phyloP scores from a whole-genome alignment of 2,888 invertebrate species.

The Glyphotaelius pellucidus region DNA sequence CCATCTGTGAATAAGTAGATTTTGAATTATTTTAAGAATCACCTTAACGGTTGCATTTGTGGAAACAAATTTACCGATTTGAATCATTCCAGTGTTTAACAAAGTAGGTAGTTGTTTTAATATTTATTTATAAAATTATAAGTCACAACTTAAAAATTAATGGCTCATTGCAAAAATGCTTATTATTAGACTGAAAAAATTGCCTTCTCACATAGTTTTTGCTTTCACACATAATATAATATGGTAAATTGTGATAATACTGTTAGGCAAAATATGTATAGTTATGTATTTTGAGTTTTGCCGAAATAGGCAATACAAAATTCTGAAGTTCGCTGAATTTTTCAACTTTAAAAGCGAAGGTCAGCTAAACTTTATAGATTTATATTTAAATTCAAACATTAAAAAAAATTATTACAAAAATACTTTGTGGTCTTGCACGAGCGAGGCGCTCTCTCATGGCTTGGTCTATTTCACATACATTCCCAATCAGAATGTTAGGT shows the following conservation, averaged over 20 bases:
- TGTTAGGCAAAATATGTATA: background rate
- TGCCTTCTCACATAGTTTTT: background rate
- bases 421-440: background rate
- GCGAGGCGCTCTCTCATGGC: no score
- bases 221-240: background rate
- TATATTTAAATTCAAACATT: background rate
- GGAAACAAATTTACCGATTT: background rate
- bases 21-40: no score
- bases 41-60: background rate
- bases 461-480: no score
- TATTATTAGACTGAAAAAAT: conserved; percentile 2
- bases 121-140: background rate
- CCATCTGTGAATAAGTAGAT: no score
- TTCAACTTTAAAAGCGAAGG: background rate
- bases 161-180: background rate
- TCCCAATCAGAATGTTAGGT: no score
- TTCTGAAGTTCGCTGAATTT: no score
- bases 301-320: no score
- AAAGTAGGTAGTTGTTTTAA: background rate
- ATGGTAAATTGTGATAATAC: conserved; percentile 2
- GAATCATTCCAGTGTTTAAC: background rate
- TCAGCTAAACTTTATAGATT: background rate
- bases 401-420: background rate
- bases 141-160: background rate
- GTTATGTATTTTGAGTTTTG: background rate